Evolutionary conservation across 2,113 vertebrate species (phyloP), one percentile per base, ranked within the genome.

Genomic region (Pagrus major): DNA sequence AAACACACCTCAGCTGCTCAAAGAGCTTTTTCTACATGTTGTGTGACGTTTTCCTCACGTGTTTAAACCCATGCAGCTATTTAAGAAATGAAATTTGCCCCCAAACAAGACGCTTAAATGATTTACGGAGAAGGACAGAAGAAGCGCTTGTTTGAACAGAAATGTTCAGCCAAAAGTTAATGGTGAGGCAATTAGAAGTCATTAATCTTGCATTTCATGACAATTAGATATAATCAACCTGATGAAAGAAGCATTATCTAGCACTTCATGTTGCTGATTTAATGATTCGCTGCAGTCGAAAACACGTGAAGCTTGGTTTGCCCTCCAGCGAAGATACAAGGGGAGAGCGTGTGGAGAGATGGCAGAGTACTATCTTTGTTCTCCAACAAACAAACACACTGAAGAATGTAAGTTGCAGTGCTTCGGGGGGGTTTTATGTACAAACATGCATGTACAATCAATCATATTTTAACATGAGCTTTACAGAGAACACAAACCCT

Each of bases 41-140:
- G 4, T 44, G 37, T n/a, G 21, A 71, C 11, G 18, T 39, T 64
- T 66, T n/a, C 9, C 4, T 52, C 15, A 63, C 69, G 2, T 23
- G 88, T 86, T 86, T 37, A 54, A 81, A 76, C 67, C 25, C 18
- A 71, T 6, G 23, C 3, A 42, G 35, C 15, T 15, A 4, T 58
- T 59, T 21, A 0, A 6, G 14, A 66, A 58, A 55, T n/a, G 0
- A 27, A 35, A 20, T 49, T n/a, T 8, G 31, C 25, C 42, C 58
- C 9, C n/a, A 39, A 67, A 59, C 37, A 59, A 55, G 0, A 0
- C 31, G 8, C 21, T 3, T n/a, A 59, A 76, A 65, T 23, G 11
- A 65, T 80, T 72, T 68, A 56, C 6, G 56, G 27, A 71, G 64
- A 20, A 15, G 5, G 1, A n/a, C 49, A 41, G 14, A n/a, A 29